Evolutionary conservation across 2,888 invertebrate species (phyloP).

Genomic region (Petrolisthes manimaculis): DNA sequence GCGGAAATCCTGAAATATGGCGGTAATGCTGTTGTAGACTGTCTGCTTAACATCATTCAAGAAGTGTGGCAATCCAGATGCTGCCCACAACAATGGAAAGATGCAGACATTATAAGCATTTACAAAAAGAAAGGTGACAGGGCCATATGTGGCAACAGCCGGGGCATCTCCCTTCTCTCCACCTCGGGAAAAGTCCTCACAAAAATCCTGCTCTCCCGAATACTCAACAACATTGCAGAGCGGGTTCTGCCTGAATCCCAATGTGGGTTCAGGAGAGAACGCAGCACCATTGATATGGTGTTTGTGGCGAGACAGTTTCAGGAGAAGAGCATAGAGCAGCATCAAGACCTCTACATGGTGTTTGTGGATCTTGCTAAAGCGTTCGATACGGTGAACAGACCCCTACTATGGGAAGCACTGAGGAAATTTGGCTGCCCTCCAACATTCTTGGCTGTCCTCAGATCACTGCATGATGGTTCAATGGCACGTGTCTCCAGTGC

Average conservation of each 20-base stretch:
- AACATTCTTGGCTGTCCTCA: background rate
- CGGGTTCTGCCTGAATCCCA: background rate
- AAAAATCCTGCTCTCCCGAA: background rate
- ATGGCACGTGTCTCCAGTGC: background rate
- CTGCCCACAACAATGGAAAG: too few species aligned
- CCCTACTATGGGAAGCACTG: background rate
- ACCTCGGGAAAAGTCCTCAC: background rate
- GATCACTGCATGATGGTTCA: slow-evolving; percentile 13
- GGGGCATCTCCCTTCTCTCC: background rate
- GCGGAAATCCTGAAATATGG: background rate
- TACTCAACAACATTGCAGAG: background rate
- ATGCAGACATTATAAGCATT: too few species aligned
- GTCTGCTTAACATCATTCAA: too few species aligned
- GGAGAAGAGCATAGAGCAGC: slow-evolving; percentile 8
- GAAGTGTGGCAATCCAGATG: too few species aligned
- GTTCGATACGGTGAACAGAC: background rate
- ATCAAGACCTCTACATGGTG: background rate
- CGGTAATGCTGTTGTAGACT: background rate
- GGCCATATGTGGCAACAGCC: background rate
- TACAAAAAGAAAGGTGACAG: background rate
- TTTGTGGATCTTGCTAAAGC: slow-evolving; percentile 2
- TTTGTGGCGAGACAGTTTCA: slow-evolving; percentile 5
- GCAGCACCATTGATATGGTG: slow-evolving; percentile 9
- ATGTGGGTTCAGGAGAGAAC: background rate
- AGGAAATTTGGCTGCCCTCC: background rate